Evolutionary conservation across 2,888 invertebrate species (phyloP), one percentile per base, ranked within the genome.

Genomic region (Masnerella sp.): DNA sequence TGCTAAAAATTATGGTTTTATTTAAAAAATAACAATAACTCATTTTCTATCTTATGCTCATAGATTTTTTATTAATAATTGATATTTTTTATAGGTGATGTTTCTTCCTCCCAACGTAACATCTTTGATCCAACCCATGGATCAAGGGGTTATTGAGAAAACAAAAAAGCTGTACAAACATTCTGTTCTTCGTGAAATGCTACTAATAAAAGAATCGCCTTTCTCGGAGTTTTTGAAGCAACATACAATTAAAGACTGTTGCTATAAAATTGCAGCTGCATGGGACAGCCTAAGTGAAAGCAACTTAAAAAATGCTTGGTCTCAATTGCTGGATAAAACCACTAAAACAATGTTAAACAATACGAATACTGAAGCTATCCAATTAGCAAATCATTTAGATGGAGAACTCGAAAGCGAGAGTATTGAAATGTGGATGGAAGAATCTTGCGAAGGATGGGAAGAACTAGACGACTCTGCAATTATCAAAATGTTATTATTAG

Each of bases 301-400:
- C n/a, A 61, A 36, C 15, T 38, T 61, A 18, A 47, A 38, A 49
- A 61, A 47, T 38, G 25, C 38, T 18, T 61, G 61, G 47, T 34
- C 45, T 15, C 47, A 61, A 18, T 22, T 42, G 7, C 8, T 62
- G 0, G 40, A 49, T 11, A 30, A 49, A 7, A 51, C 20, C 40
- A 28, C 5, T 47, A 40, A 40, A 38, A 38, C 15, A 22, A 25
- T 25, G 4, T 25, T 25, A 25, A 25, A 25, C 25, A 25, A 25
- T 25, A 25, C 25, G 25, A 40, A 40, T 14, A 38, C 14, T 14
- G 11, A 32, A 8, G 5, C n/a, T 38, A 15, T 38, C 5, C 4
- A 14, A 38, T 38, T 38, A 15, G 15, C 14, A 38, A 2, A 14
- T 12, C 5, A 12, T 15, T 38, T 38, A 25, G 17, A 47, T 47